phyloP scores from a whole-genome alignment of 2,888 invertebrate species.

The Petrolisthes cinctipes region DNA sequence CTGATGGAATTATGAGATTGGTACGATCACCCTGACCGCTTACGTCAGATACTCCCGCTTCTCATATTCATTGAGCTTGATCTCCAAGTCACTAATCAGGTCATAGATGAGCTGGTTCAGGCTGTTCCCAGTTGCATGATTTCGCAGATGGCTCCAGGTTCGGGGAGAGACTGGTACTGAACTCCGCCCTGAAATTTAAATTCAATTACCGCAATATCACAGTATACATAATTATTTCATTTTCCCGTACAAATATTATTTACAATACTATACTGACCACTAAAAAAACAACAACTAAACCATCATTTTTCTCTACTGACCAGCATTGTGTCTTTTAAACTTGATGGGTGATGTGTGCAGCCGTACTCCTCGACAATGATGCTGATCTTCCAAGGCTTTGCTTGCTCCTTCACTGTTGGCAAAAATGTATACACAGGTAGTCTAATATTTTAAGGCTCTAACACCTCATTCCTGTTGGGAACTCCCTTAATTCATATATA shows the following conservation, averaged over 20 bases:
- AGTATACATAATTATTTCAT: no score
- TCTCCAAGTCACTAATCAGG: slow-evolving; percentile 19
- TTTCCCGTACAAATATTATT: no score
- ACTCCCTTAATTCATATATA: no score
- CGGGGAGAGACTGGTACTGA: background rate
- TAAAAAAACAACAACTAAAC: no score
- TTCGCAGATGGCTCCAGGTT: background rate
- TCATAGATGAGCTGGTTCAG: background rate
- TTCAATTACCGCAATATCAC: no score
- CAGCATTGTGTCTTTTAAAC: background rate
- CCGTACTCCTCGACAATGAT: background rate
- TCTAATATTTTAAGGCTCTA: background rate
- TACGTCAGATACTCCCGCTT: slow-evolving; percentile 15
- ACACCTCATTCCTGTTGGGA: no score
- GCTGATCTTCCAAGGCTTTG: background rate
- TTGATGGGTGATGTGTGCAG: background rate
- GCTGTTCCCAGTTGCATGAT: background rate
- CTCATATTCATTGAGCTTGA: slow-evolving; percentile 14
- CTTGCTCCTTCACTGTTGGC: background rate
- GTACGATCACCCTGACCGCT: background rate
- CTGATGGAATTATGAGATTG: background rate
- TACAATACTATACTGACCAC: no score
- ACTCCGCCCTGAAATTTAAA: background rate
- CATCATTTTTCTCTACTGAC: background rate
- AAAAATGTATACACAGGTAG: background rate